Conservation (phyloP, 2,888 invertebrate species). For the Neuroscelio doddi region DNA sequence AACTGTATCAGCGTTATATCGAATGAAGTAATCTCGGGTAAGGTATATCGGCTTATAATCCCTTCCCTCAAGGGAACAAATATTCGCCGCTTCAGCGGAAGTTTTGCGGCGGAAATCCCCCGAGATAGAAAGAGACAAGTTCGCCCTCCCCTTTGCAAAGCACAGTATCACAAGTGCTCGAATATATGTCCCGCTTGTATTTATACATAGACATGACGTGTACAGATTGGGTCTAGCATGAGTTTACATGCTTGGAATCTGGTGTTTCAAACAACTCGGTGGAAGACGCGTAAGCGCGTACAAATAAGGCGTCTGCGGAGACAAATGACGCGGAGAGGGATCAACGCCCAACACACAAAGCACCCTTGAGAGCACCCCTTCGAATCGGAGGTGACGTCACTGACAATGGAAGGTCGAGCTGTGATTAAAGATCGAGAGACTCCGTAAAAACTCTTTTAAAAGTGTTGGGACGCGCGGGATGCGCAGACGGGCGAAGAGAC, state of each 20-base stretch:
- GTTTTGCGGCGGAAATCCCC: conserved; percentile 38
- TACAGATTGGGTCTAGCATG: background rate
- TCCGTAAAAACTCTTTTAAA: conserved; percentile 69
- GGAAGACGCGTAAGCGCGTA: conserved; percentile 49
- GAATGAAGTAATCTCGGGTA: conserved; percentile 40
- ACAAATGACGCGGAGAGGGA: conserved; percentile 68
- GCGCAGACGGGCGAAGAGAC: conserved; percentile 23
- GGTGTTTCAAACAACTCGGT: conserved; percentile 3
- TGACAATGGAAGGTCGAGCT: conserved; percentile 71
- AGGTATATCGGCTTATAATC: conserved; percentile 41
- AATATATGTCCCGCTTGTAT: conserved; percentile 2
- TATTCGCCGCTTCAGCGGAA: conserved; percentile 47
- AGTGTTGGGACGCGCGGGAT: conserved; percentile 49
- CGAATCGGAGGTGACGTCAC: conserved; percentile 69
- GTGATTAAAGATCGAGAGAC: conserved; percentile 71
- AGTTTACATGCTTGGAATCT: conserved; percentile 3
- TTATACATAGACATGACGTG: background rate
- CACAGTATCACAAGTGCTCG: no score
- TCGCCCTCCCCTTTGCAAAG: no score
- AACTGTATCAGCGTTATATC: conserved; percentile 44
- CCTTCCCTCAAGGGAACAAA: conserved; percentile 38
- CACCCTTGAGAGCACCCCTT: conserved; percentile 59
- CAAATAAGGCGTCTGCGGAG: conserved; percentile 65
- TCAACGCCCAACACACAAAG: conserved; percentile 62
- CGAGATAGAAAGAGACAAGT: conserved; percentile 33